phyloP scores from a whole-genome alignment of 2,797 vertebrate genomes.

The Chromis chromis region DNA sequence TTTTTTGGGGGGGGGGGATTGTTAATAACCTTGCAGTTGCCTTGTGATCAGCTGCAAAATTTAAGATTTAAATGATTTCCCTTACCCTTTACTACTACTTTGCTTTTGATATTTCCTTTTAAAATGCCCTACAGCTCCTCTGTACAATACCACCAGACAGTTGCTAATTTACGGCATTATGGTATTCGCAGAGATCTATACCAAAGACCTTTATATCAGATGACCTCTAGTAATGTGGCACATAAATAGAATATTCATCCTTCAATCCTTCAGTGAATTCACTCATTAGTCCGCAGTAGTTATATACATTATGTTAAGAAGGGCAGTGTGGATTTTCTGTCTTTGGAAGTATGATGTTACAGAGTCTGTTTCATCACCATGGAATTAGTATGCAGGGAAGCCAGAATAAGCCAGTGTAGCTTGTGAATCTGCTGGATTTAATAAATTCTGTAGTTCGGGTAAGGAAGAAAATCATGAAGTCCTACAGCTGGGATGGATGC shows the following conservation, averaged over 20 bases:
- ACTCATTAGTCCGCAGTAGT: constrained; percentile 2
- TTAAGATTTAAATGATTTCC: constrained; percentile 1
- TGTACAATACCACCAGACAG: neutral
- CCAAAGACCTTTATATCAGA: constrained; percentile 17
- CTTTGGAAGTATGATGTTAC: constrained; percentile 23
- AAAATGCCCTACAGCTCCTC: constrained; percentile 8
- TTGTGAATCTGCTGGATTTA: constrained; percentile 41
- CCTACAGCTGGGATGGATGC: neutral
- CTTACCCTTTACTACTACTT: neutral
- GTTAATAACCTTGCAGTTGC: neutral
- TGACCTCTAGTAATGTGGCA: constrained; percentile 39
- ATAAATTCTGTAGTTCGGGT: constrained; percentile 2
- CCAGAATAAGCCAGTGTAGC: constrained; percentile 19
- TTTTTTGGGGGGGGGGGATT: too few relatives aligned
- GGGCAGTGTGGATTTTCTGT: constrained; percentile 43
- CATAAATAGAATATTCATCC: constrained; percentile 53
- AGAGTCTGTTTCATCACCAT: constrained; percentile 32
- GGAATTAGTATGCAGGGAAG: constrained; percentile 30
- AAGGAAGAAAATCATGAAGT: constrained; percentile 13
- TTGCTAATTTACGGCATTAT: constrained; percentile 13
- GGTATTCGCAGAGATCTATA: constrained; percentile 2
- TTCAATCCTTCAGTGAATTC: constrained; percentile 41
- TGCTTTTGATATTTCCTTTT: neutral
- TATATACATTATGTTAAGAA: constrained; percentile 30
- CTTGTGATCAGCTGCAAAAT: neutral